These are phyloP conservation scores for Gymnothorax reevesii DNA, from an alignment of 2,797 vertebrate genomes.

Conservation along the genomic window DNA sequence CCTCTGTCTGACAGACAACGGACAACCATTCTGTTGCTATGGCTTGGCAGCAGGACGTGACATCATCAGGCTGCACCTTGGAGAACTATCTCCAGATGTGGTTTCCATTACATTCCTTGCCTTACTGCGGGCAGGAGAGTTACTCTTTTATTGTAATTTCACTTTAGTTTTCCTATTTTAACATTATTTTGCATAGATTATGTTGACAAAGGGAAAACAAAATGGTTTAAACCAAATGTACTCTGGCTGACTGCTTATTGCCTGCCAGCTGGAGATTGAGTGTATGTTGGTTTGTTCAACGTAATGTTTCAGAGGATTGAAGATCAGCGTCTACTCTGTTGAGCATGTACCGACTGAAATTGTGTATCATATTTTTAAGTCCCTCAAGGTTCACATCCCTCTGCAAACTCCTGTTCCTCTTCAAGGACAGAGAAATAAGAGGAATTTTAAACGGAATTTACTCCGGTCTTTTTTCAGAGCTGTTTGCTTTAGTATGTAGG, in stretches of 20 bases:
- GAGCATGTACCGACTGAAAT: conserved; percentile 23
- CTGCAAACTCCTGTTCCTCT: not conserved
- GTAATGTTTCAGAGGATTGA: not conserved
- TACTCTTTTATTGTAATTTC: conserved; percentile 37
- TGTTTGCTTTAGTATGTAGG: not conserved
- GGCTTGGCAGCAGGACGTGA: conserved; percentile 32
- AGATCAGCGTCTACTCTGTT: not conserved
- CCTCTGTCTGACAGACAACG: conserved; percentile 29
- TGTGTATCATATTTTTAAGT: not conserved
- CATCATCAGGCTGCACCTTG: conserved; percentile 21
- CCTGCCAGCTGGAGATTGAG: not conserved
- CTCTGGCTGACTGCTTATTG: conserved; percentile 29
- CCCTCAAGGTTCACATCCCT: not conserved
- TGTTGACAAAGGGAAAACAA: conserved; percentile 59
- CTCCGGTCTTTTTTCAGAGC: not conserved
- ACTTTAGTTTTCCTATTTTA: conserved; percentile 31
- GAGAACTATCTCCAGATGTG: conserved; percentile 30
- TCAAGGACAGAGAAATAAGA: not conserved
- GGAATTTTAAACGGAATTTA: not conserved
- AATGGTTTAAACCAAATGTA: conserved; percentile 62
- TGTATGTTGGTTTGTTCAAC: not conserved
- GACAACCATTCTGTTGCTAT: conserved; percentile 16
- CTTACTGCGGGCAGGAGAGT: conserved; percentile 33
- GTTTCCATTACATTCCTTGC: conserved; percentile 46
- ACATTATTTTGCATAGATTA: conserved; percentile 51